Conservation (phyloP, 2,888 invertebrate genomes). For the Rapana venosa region DNA sequence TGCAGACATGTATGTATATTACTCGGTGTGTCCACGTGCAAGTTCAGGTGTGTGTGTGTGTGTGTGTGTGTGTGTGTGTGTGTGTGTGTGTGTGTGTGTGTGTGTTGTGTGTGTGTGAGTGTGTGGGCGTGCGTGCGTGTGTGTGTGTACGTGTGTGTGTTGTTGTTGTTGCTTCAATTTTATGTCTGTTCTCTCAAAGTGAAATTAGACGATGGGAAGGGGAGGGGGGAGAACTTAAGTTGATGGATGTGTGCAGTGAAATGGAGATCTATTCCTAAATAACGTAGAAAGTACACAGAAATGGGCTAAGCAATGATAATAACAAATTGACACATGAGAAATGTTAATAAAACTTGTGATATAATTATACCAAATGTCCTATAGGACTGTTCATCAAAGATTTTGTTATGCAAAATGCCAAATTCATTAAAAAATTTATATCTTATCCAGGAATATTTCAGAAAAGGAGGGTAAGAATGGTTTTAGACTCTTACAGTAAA, state of each 20-base stretch:
- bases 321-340: neutral
- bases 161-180: neutral
- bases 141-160: neutral
- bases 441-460: too few relatives aligned
- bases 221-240: too few relatives aligned
- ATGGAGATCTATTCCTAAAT: too few relatives aligned
- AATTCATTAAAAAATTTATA: too few relatives aligned
- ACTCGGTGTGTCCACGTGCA: neutral
- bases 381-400: too few relatives aligned
- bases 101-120: constrained; percentile 12
- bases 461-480: too few relatives aligned
- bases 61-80: constrained; percentile 16
- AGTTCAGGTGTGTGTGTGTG: constrained; percentile 21
- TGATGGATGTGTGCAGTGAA: too few relatives aligned
- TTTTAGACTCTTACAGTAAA: too few relatives aligned
- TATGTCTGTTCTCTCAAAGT: neutral
- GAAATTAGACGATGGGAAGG: too few relatives aligned
- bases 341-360: too few relatives aligned
- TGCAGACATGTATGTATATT: neutral
- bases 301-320: neutral
- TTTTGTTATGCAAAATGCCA: too few relatives aligned
- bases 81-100: neutral
- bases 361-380: too few relatives aligned
- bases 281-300: neutral
- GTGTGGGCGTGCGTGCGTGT: neutral